Base-by-base conservation (phyloP, 2,113 vertebrate genomes). In the Onychostoma macrolepis region DNA sequence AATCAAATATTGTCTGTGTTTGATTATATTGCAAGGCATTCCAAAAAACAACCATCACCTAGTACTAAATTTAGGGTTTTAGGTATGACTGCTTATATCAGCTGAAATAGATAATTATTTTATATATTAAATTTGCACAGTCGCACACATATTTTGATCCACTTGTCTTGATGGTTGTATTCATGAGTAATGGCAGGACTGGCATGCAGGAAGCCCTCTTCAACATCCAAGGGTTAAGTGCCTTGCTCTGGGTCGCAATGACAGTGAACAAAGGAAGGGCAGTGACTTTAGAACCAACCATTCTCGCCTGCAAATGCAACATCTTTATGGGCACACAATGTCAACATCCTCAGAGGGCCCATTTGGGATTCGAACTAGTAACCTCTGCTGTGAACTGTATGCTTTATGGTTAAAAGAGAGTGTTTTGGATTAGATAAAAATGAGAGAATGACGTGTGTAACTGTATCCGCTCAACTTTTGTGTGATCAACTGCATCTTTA, bases 291-390 rank as follows among this genome's bases (percentile, higher is more conserved):
- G 30, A 38, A 84, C 30, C 69, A 74, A 24, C 69, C 11, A 21
- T 74, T 84, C 83, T 74, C 67, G 67, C 83, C 50, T 83, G 41
- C 63, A 50, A 69, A 83, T n/a, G 63, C 41, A 50, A 50, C 80
- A 67, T 83, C 65, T 84, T 84, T 84, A 58, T 58, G 69, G 33
- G 69, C 21, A 84, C 48, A 84, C 69, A 72, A 74, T 74, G 83
- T 58, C 83, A 84, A 84, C 83, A 84, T 84, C 83, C 83, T 84
- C 83, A 84, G 36, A 74, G 50, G 45, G 48, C 24, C 13, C 83
- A 56, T 84, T 48, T 84, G 83, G 83, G 83, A 63, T 36, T 80
- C 4, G 0, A n/a, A 63, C 53, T 28, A 41, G 78, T 61, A 63
- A 63, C 53, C 53, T 80, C 53, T 80, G 50, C 78, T 63, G 50